These are phyloP conservation scores for Xyliphius kryptos DNA, from an alignment of 2,113 vertebrate genomes.

Conservation along the genomic window DNA sequence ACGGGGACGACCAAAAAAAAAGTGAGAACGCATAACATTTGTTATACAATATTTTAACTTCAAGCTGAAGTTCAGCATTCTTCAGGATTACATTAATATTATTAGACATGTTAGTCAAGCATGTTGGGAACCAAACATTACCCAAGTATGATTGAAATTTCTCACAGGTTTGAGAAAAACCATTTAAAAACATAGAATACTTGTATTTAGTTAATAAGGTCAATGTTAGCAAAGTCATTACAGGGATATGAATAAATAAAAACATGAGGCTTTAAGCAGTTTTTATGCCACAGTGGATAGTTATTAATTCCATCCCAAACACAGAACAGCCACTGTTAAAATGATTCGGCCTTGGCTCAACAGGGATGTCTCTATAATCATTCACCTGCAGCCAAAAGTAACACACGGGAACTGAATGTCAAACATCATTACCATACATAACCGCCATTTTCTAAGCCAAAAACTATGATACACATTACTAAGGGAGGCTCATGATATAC, in stretches of 20 bases:
- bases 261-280: conserved; percentile 9
- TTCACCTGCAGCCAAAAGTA: conserved; percentile 15
- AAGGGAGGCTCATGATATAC: neutral
- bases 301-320: conserved; percentile 61
- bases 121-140: too few relatives aligned
- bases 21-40: too few relatives aligned
- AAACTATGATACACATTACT: conserved; percentile 1
- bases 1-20: conserved; percentile 2
- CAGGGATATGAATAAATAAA: too few relatives aligned
- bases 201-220: too few relatives aligned
- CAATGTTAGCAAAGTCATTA: too few relatives aligned
- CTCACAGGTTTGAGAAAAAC: too few relatives aligned
- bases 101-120: too few relatives aligned
- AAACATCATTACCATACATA: conserved; percentile 21
- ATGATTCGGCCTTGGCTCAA: neutral
- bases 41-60: too few relatives aligned
- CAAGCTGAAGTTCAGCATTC: too few relatives aligned
- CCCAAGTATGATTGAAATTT: too few relatives aligned
- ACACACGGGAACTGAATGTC: conserved; percentile 11
- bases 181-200: too few relatives aligned
- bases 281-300: conserved; percentile 52
- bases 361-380: conserved; percentile 14
- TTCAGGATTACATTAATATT: too few relatives aligned
- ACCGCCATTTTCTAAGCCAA: neutral
- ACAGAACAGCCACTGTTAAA: conserved; percentile 65